Base-by-base conservation (phyloP, 1,140 invertebrate species). In the Bicyclus anynana region DNA sequence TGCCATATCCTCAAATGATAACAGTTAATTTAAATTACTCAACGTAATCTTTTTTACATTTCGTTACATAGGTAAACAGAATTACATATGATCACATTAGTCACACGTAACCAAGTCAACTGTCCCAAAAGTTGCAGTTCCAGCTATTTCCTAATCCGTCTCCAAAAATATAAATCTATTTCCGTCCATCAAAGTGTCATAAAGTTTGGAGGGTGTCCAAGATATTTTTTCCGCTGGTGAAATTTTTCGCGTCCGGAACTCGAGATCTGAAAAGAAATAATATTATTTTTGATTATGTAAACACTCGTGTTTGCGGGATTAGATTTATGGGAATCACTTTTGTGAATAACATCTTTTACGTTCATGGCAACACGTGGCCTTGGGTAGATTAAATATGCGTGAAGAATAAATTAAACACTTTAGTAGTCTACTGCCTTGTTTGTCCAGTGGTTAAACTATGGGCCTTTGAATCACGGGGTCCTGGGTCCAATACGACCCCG, bases 211-310 rank as follows among this genome's bases (percentile, higher is more conserved):
- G 18, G 12, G 9, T 26, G 29, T 74, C 77, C 79, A 82, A 77
- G 59, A 54, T 72, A 65, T 74, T 72, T 70, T 73, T 73, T 66
- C 55, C 51, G 51, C 53, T 46, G 57, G 53, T 56, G 52, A 68
- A 64, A 54, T 67, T 67, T 65, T 56, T 55, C 51, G 33, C 57
- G 53, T 52, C 67, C 68, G 76, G 76, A 71, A 73, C 66, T 63
- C 38, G 59, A 53, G 53, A 79, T 69, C 81, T 84, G 79, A 48
- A 84, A 84, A 72, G 66, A 76, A 69, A 74, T 65, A 62, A 59
- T 51, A 58, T 72, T 72, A 66, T 74, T 70, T 65, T 68, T 74
- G 53, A 69, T 70, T 65, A 72, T 58, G 52, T 72, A 67, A 75
- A 72, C 62, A 71, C 56, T 55, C 56, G 48, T 62, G 42, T 69